Conservation (phyloP, 2,888 invertebrate species). For the Oegoconia quadripuncta region DNA sequence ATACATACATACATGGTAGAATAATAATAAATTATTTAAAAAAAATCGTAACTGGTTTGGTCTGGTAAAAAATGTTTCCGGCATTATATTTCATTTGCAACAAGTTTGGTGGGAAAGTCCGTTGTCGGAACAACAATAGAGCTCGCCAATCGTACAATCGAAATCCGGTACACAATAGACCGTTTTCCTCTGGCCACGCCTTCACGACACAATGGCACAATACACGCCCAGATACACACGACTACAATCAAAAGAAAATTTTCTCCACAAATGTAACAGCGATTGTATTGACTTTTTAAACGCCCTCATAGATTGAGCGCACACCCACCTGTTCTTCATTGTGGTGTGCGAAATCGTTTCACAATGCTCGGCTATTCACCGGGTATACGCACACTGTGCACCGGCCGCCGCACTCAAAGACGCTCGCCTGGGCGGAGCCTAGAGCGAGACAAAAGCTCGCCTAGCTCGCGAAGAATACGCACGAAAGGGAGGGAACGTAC, state of each 20-base stretch:
- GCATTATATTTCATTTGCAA: slow-evolving; percentile 28
- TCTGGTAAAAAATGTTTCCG: no score
- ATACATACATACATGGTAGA: no score
- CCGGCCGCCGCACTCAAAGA: slow-evolving; percentile 47
- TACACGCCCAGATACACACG: slow-evolving; percentile 64
- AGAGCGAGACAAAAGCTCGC: slow-evolving; percentile 63
- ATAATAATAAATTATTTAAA: no score
- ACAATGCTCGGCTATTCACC: slow-evolving; percentile 67
- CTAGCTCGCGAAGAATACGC: slow-evolving; percentile 46
- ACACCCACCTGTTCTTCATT: slow-evolving; percentile 69
- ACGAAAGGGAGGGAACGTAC: slow-evolving; percentile 50
- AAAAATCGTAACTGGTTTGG: no score
- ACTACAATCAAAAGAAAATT: slow-evolving; percentile 70
- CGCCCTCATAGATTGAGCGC: slow-evolving; percentile 70
- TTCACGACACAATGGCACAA: slow-evolving; percentile 49
- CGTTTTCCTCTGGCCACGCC: slow-evolving; percentile 70
- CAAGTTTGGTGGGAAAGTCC: slow-evolving; percentile 46
- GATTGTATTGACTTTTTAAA: slow-evolving; percentile 79
- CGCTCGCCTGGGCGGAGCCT: slow-evolving; percentile 69
- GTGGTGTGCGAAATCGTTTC: slow-evolving; percentile 68
- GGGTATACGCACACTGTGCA: slow-evolving; percentile 59
- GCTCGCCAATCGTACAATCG: slow-evolving; percentile 64
- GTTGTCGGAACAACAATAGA: slow-evolving; percentile 48
- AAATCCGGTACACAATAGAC: slow-evolving; percentile 60
- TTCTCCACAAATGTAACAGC: slow-evolving; percentile 67